Evolutionary conservation across 1,140 invertebrate genomes (phyloP), one percentile per base, ranked within the genome.

Genomic region (Callitettix versicolor): DNA sequence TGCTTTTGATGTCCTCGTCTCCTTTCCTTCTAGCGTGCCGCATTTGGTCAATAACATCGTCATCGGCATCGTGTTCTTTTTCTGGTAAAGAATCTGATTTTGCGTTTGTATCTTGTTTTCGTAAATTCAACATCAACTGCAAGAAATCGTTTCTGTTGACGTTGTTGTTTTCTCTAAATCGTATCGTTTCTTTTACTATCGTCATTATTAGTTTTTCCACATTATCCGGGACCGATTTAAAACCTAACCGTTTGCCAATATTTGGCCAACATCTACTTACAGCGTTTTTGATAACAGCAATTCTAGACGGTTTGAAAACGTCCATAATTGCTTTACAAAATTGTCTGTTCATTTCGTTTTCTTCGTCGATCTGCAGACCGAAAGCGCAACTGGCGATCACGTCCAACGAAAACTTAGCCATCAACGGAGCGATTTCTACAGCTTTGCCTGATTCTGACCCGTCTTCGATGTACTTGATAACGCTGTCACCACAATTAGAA

Each of bases 371-470:
- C 15, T 46, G 15, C 17, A 57, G 41, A 21, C 79, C 78, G 61
- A 80, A 80, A 11, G 73, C 76, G 4, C 68, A 71, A 0, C 68
- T 70, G 0, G 76, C 77, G 22, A 79, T 79, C 3, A 81, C 76
- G 60, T 82, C 79, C 34, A 74, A 79, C 0, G 79, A 73, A 52
- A 74, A 80, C 7, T 74, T 34, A 1, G 38, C n/a, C 7, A 47
- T 21, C n/a, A 56, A 5, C 1, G 17, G 17, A 42, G 20, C 40
- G 3, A 33, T 43, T 47, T 55, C 43, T 4, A 46, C 6, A 2
- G 36, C 18, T 26, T 20, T 3, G 22, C 26, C 26, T 11, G n/a
- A 6, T 33, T 49, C 18, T 3, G 18, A 5, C 11, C 36, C 30
- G 20, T 30, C 30, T n/a, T 61, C 26, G 20, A 65, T 20, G 14